Percentiles rank a stretch among this genome's conserved stretches.
These are phyloP conservation scores for Psix sp. DNA, from an alignment of 1,140 invertebrate genomes.

Conservation along the genomic window DNA sequence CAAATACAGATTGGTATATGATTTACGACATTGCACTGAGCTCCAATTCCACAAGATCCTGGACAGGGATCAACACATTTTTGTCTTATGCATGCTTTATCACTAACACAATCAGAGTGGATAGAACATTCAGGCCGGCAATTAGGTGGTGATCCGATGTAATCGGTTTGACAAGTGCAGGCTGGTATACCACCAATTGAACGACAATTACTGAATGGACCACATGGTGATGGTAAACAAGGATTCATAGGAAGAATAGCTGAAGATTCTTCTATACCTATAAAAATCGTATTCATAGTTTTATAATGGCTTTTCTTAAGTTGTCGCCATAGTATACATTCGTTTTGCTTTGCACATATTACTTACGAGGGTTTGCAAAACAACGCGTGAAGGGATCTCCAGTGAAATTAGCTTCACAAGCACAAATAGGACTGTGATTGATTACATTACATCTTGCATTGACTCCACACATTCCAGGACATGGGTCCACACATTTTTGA, in stretches of 20 bases:
- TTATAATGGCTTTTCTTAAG: too few species aligned
- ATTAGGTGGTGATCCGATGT: constrained; percentile 81
- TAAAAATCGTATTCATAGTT: background rate
- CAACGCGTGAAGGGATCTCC: constrained; percentile 85
- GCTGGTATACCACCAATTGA: constrained; percentile 66
- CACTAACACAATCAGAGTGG: constrained; percentile 82
- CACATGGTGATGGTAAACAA: constrained; percentile 79
- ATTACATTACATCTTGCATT: constrained; percentile 84
- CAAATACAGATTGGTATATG: constrained; percentile 86
- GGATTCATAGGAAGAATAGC: constrained; percentile 62
- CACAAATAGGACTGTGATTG: constrained; percentile 81
- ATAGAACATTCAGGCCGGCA: constrained; percentile 85
- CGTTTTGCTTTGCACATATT: constrained; percentile 11
- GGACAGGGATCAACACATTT: constrained; percentile 86
- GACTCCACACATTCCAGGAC: constrained; percentile 87
- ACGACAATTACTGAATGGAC: constrained; percentile 79
- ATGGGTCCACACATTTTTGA: constrained; percentile 88
- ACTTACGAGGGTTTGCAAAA: constrained; percentile 77
- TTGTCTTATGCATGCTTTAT: constrained; percentile 82
- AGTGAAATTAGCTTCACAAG: constrained; percentile 80
- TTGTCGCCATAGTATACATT: too few species aligned
- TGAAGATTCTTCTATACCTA: constrained; percentile 63
- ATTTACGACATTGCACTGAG: constrained; percentile 83
- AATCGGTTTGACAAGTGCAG: constrained; percentile 83
- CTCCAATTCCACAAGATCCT: constrained; percentile 84